Evolutionary conservation across 2,797 vertebrate genomes (phyloP).

Genomic region (Falco naumanni): DNA sequence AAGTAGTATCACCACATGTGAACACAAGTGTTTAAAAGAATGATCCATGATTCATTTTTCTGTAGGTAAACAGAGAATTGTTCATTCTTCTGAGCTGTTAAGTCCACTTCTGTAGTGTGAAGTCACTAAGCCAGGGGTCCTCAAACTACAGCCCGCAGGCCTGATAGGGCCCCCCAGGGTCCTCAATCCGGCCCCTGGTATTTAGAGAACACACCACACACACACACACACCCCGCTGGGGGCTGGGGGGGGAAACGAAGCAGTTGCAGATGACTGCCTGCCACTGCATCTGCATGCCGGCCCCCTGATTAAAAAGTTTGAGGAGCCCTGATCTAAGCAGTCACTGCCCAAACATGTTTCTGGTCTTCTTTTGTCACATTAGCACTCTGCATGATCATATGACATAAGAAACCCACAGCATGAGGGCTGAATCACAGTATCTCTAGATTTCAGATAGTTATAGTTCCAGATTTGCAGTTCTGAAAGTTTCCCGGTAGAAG

Average conservation of each 20-base stretch:
- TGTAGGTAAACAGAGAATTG: background rate
- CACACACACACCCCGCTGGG: no score
- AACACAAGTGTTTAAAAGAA: background rate
- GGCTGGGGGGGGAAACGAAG: no score
- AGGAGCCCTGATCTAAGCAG: background rate
- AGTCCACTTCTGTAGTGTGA: background rate
- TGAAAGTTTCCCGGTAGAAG: background rate
- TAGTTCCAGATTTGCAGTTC: background rate
- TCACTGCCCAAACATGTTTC: background rate
- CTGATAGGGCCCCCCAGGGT: no score
- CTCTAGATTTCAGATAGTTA: background rate
- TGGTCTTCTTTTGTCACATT: background rate
- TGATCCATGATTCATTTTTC: background rate
- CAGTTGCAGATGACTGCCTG: no score
- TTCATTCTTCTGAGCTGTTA: background rate
- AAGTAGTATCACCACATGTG: background rate
- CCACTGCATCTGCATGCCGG: no score
- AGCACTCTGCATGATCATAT: background rate
- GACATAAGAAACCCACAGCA: background rate
- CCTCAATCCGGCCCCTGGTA: no score
- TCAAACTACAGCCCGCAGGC: no score
- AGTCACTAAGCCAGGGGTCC: background rate
- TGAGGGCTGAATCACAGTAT: background rate
- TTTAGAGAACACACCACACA: no score
- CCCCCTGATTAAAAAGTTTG: no score